Percentiles rank a stretch among this genome's conserved stretches.
Evolutionary conservation across 2,888 invertebrate genomes (phyloP).

Genomic region (Caenorhabditis auriculariae): DNA sequence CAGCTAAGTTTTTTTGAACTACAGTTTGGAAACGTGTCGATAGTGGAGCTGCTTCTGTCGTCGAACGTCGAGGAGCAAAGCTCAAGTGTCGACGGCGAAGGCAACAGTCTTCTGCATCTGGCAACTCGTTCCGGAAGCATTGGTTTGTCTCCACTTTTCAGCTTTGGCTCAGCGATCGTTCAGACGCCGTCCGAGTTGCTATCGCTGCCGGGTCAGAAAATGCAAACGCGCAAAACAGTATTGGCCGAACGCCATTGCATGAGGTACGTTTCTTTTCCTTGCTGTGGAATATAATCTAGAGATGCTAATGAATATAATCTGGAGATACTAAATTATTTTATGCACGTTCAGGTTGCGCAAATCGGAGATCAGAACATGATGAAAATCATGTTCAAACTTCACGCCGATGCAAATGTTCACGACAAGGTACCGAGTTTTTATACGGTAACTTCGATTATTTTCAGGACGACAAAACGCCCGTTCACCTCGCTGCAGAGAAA

Average conservation of each 20-base stretch:
- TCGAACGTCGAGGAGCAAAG: slow-evolving; percentile 85
- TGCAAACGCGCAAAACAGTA: slow-evolving; percentile 85
- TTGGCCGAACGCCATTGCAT: slow-evolving; percentile 91
- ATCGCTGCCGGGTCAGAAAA: slow-evolving; percentile 73
- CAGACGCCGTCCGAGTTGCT: slow-evolving; percentile 45
- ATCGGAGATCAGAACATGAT: slow-evolving; percentile 91
- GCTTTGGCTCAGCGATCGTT: neutral
- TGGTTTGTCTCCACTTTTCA: slow-evolving; percentile 72
- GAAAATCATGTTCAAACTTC: slow-evolving; percentile 90
- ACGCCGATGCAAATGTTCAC: slow-evolving; percentile 88
- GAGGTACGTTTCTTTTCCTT: slow-evolving; percentile 72
- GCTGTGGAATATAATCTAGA: neutral
- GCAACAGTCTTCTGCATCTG: slow-evolving; percentile 90
- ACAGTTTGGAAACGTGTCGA: slow-evolving; percentile 86
- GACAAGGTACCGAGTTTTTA: slow-evolving; percentile 75
- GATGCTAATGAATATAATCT: neutral
- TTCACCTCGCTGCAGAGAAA: slow-evolving; percentile 95
- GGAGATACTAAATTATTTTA: neutral
- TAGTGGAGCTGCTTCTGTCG: slow-evolving; percentile 85
- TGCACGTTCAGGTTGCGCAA: slow-evolving; percentile 72
- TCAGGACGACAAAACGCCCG: slow-evolving; percentile 84
- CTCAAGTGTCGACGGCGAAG: slow-evolving; percentile 70
- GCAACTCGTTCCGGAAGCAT: slow-evolving; percentile 74
- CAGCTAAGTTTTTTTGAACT: too few species aligned
- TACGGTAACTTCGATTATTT: slow-evolving; percentile 4